Base-by-base conservation (phyloP, 1,140 invertebrate species). In the Trachymyrmex septentrionalis region DNA sequence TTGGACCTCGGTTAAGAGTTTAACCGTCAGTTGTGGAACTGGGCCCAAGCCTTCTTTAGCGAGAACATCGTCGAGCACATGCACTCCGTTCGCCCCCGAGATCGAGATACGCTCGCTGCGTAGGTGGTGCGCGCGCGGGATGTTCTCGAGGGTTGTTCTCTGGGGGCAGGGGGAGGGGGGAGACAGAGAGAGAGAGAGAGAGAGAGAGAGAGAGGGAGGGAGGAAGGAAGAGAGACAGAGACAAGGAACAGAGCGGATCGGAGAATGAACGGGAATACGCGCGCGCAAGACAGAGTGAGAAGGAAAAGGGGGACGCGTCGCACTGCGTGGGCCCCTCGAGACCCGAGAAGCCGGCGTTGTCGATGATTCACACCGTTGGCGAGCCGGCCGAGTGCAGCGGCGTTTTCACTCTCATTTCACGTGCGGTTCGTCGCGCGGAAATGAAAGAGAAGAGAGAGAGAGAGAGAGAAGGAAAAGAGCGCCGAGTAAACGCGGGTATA, bases 311-410 rank as follows among this genome's bases (percentile, higher is more conserved):
- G 88, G 72, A 59, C 34, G 88, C 86, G 77, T 90, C 89, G 90
- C 61, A 69, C 34, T 87, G 85, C 87, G 86, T 88, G 81, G 88
- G 80, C 63, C 75, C 71, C 72, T 77, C 75, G 87, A 92, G 90
- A 44, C 9, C 50, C 50, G 14, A 38, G 24, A 64, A 63, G 86
- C 82, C 86, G 85, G 86, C 86, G 88, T 64, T 87, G 87, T 78
- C 86, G 90, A 84, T 93, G 93, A 93, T 93, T 93, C 92, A 93
- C 92, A 78, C 91, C 72, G 86, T 89, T 86, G 89, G 76, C 82
- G 85, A 87, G 87, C 87, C 90, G 84, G 90, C 77, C 80, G 67
- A 86, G 89, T 90, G 82, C 76, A 78, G 86, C 86, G 57, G 77
- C 80, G 75, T 90, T 81, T 88, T 89, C 81, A 90, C 91, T 93